Evolutionary conservation across 2,113 vertebrate genomes (phyloP).

Genomic region (Peromyscus maniculatus): DNA sequence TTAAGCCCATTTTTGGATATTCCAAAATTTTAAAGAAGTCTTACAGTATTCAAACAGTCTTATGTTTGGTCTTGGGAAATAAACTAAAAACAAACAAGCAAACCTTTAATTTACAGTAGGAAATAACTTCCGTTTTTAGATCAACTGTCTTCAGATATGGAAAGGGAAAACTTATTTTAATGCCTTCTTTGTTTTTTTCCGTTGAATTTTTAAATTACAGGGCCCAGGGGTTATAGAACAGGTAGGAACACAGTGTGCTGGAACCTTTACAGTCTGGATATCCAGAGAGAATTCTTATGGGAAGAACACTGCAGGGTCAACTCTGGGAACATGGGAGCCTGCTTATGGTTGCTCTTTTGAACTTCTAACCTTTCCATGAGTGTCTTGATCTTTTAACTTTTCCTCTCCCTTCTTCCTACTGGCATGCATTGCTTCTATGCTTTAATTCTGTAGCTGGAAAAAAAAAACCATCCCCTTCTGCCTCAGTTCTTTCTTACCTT

Average conservation of each 20-base stretch:
- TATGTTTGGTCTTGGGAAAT: not conserved
- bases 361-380: not conserved
- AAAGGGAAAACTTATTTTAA: not conserved
- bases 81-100: not conserved
- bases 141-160: slow-evolving; percentile 25
- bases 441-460: not conserved
- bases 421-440: accelerated
- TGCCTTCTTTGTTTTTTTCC: not conserved
- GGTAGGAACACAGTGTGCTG: not conserved
- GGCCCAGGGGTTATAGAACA: not conserved
- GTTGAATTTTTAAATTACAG: not conserved
- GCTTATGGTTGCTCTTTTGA: not conserved
- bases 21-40: slow-evolving; percentile 18
- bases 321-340: not conserved
- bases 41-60: not conserved
- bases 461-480: not conserved
- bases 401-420: not conserved
- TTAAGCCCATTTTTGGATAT: slow-evolving; percentile 10
- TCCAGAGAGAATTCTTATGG: not conserved
- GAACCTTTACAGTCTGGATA: not conserved
- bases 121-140: not conserved
- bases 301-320: not conserved
- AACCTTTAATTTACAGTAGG: not conserved
- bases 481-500: not conserved
- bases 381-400: not conserved